A percentile compares a stretch with the other conserved stretches of the same genome.
Evolutionary conservation across 2,888 invertebrate genomes (phyloP).

Genomic region (Chaetoderma sp.): DNA sequence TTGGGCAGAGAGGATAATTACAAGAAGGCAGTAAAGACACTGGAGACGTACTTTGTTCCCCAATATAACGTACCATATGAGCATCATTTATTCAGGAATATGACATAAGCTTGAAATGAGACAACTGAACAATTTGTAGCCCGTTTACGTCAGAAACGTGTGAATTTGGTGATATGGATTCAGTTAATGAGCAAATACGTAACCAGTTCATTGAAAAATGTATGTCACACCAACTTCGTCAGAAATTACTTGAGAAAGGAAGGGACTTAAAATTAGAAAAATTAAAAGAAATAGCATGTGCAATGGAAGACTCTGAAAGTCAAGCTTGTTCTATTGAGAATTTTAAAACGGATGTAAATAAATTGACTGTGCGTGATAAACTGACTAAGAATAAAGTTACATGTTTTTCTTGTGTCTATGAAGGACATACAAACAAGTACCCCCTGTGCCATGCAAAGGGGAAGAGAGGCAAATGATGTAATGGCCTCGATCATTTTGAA

Average conservation of each 20-base stretch:
- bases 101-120: conserved; percentile 19
- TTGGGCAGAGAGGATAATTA: not conserved
- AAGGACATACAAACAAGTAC: not conserved
- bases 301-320: not conserved
- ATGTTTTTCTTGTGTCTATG: not conserved
- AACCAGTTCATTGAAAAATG: conserved; percentile 39
- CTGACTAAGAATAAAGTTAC: not conserved
- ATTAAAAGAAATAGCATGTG: conserved; percentile 23
- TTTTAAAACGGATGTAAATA: not conserved
- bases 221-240: conserved; percentile 4
- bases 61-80: conserved; percentile 2
- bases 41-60: conserved; percentile 2
- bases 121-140: conserved; percentile 31
- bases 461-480: not conserved
- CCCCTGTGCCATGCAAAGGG: not conserved
- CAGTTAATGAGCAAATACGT: conserved; percentile 18
- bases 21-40: not conserved
- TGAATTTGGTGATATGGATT: conserved; percentile 24
- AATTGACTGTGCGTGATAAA: not conserved
- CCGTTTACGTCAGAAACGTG: conserved; percentile 23
- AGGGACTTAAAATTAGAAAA: conserved; percentile 18
- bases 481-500: not conserved
- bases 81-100: conserved; percentile 22
- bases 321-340: not conserved
- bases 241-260: conserved; percentile 28